These are phyloP conservation scores for Drosophila acutilabella DNA, from an alignment of 2,888 invertebrate species.

Conservation along the genomic window DNA sequence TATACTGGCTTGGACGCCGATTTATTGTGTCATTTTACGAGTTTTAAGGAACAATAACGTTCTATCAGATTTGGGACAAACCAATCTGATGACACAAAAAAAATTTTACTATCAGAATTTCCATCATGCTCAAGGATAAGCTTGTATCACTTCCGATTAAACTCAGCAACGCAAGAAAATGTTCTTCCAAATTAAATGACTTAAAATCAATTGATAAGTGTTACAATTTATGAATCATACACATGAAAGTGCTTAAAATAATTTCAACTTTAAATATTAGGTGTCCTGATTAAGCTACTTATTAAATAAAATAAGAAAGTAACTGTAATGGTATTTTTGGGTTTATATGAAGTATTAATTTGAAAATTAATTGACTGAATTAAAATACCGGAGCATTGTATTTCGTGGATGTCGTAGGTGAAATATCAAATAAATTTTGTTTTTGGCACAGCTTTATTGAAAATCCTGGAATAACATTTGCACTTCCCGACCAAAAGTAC, in stretches of 20 bases:
- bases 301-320: no score
- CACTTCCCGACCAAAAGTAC: constrained; percentile 40
- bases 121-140: constrained; percentile 32
- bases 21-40: constrained; percentile 32
- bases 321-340: no score
- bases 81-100: constrained; percentile 37
- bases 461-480: background rate
- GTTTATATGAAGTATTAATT: constrained; percentile 8
- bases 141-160: constrained; percentile 23
- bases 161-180: constrained; percentile 3
- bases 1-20: constrained; percentile 35
- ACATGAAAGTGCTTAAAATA: no score
- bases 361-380: constrained; percentile 20
- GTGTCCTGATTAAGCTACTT: no score
- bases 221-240: background rate
- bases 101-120: constrained; percentile 36
- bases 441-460: background rate
- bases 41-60: constrained; percentile 49
- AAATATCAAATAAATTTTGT: background rate
- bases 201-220: constrained; percentile 5
- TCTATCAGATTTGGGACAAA: constrained; percentile 10
- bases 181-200: background rate
- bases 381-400: constrained; percentile 7
- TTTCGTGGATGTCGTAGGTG: background rate
- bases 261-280: no score